A percentile compares a stretch with the other conserved stretches of the same genome.
Conservation (phyloP, 2,113 vertebrate genomes). For the Myotis yumanensis region DNA sequence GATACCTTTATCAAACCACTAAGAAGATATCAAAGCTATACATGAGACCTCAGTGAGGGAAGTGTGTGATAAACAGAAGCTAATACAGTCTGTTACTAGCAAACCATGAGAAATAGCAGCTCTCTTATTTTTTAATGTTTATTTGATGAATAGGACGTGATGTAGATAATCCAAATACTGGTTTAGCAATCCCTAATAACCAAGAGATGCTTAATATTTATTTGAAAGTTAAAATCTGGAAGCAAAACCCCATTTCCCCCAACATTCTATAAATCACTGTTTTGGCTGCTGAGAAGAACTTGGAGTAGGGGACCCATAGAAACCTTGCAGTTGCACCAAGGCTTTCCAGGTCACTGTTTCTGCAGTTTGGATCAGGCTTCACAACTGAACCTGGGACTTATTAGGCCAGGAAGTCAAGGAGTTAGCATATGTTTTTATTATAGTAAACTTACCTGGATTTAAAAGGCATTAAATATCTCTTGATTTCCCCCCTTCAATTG, state of each 20-base stretch:
- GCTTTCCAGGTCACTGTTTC: background rate
- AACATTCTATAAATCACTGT: background rate
- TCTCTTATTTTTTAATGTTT: background rate
- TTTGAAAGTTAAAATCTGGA: background rate
- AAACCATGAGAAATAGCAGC: background rate
- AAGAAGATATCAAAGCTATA: background rate
- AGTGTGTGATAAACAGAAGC: background rate
- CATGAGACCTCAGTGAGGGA: background rate
- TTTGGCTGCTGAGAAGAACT: background rate
- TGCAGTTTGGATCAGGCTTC: background rate
- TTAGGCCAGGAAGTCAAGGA: conserved; percentile 2
- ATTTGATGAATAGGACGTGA: background rate
- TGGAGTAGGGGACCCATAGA: background rate
- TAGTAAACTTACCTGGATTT: conserved; percentile 33
- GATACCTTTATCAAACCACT: background rate
- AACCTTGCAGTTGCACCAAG: background rate
- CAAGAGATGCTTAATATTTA: background rate
- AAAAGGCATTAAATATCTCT: conserved; percentile 29
- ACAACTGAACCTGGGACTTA: background rate
- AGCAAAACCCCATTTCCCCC: background rate
- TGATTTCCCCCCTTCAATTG: conserved; percentile 28
- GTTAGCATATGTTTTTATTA: conserved; percentile 43
- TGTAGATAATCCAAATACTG: conserved; percentile 7
- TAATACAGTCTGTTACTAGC: background rate
- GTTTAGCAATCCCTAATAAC: background rate